Evolutionary conservation across 2,113 vertebrate genomes (phyloP).

Genomic region (Forbesichthys papilliferus): DNA sequence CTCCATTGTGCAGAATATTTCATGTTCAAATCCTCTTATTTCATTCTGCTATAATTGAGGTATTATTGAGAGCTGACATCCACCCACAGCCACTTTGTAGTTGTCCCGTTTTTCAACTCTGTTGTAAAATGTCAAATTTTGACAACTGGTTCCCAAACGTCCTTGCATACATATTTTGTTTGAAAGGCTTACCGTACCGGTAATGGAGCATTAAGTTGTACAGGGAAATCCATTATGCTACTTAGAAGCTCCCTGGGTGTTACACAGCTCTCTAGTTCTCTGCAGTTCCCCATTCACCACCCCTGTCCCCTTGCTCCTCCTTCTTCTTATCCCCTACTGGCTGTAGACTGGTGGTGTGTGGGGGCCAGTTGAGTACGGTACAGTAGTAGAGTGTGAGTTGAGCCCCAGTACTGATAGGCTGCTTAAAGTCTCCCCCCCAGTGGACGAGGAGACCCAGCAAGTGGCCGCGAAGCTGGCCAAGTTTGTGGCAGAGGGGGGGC

Average conservation of each 20-base stretch:
- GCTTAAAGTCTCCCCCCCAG: constrained; percentile 99
- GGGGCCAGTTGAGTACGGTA: constrained; percentile 82
- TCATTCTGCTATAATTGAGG: too few relatives aligned
- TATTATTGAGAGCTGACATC: too few relatives aligned
- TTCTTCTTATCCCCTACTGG: constrained; percentile 81
- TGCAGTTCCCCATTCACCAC: constrained; percentile 61
- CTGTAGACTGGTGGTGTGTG: constrained; percentile 83
- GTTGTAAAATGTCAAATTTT: too few relatives aligned
- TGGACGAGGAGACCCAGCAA: constrained; percentile 88
- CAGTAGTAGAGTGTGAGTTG: constrained; percentile 91
- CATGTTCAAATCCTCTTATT: too few relatives aligned
- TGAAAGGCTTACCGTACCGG: too few relatives aligned
- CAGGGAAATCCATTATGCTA: neutral
- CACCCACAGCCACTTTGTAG: too few relatives aligned
- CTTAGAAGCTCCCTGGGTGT: constrained; percentile 15
- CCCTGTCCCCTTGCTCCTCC: constrained; percentile 71
- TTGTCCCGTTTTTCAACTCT: too few relatives aligned
- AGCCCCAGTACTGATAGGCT: constrained; percentile 94
- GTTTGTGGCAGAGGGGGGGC: constrained; percentile 91
- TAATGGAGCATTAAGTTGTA: too few relatives aligned
- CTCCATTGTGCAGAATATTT: too few relatives aligned
- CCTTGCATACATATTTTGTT: too few relatives aligned
- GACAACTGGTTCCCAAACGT: too few relatives aligned
- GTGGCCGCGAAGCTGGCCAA: constrained; percentile 89
- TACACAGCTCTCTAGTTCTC: constrained; percentile 39